Percentiles rank a stretch among this genome's conserved stretches.
Evolutionary conservation across 2,888 invertebrate species (phyloP).

Genomic region (Eubasilissa splendida): DNA sequence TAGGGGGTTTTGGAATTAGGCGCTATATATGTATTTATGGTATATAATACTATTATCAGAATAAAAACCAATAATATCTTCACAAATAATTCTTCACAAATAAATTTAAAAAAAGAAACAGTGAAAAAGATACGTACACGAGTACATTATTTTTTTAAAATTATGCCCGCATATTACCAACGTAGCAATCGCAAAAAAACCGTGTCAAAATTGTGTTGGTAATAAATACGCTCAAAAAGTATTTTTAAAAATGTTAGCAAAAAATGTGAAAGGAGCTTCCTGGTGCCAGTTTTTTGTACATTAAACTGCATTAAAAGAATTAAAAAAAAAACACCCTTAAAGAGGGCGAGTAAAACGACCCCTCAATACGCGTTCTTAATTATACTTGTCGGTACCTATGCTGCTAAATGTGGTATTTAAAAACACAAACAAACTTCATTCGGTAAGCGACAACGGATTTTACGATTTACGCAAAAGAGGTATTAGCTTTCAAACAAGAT

Average conservation of each 20-base stretch:
- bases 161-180: too few relatives aligned
- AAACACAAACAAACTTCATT: background rate
- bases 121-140: too few relatives aligned
- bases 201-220: constrained; percentile 8
- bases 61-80: too few relatives aligned
- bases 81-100: too few relatives aligned
- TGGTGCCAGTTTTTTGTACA: background rate
- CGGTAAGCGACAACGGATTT: too few relatives aligned
- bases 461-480: too few relatives aligned
- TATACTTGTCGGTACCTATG: constrained; percentile 3
- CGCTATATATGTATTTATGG: too few relatives aligned
- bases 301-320: constrained; percentile 25
- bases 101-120: too few relatives aligned
- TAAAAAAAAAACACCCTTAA: background rate
- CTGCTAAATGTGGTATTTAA: background rate
- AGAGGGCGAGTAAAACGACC: background rate
- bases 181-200: background rate
- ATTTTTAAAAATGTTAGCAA: constrained; percentile 14
- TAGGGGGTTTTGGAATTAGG: too few relatives aligned
- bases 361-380: constrained; percentile 3
- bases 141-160: too few relatives aligned
- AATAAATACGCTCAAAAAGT: constrained; percentile 33
- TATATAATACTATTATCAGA: too few relatives aligned
- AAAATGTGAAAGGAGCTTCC: constrained; percentile 12
- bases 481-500: too few relatives aligned